Base-by-base conservation (phyloP, 2,113 vertebrate species). In the Neopipo cinnamomea region DNA sequence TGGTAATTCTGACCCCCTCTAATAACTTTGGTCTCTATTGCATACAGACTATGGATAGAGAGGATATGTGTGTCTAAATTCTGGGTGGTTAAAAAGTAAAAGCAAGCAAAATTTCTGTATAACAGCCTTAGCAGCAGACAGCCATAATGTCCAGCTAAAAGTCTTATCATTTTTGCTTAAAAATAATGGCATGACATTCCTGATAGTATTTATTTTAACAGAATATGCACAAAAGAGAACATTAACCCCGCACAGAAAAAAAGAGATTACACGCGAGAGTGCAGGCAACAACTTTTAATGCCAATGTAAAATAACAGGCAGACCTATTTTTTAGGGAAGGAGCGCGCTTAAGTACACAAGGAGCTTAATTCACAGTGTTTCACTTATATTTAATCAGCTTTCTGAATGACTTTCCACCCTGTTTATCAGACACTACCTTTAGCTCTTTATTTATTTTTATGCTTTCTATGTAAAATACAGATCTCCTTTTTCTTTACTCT, bases 161-260 rank as follows among this genome's bases (percentile, higher is more conserved):
- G 46, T 61, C 56, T 78, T 78, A 91, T 8, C 8, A 65, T 84
- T 92, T 86, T 68, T 92, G 62, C 87, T 93, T 92, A 71, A 89
- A 90, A 91, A 88, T 81, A 71, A 81, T 37, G 68, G 53, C 63
- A 52, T 37, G 56, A 68, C 28, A 63, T 80, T 83, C 7, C 13
- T 23, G 41, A 62, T 82, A 79, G 31, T 46, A 94, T 70, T 89
- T 85, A 58, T 76, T 96, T 91, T 91, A 91, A 82, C 46, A 47
- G 77, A 92, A 70, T 13, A 66, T 7, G 50, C 62, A 55, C 15
- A 55, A 59, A 92, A n/a, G 61, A 95, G 53, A 87, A 92, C 47
- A 59, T 72, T 95, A 85, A 90, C 72, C 68, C 72, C 50, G 28
- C 8, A 44, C 10, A 63, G 42, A 39, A 73, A 58, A 70, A 37